Evolutionary conservation across 1,140 invertebrate genomes (phyloP).

Genomic region (Drosophila subpulchrella): DNA sequence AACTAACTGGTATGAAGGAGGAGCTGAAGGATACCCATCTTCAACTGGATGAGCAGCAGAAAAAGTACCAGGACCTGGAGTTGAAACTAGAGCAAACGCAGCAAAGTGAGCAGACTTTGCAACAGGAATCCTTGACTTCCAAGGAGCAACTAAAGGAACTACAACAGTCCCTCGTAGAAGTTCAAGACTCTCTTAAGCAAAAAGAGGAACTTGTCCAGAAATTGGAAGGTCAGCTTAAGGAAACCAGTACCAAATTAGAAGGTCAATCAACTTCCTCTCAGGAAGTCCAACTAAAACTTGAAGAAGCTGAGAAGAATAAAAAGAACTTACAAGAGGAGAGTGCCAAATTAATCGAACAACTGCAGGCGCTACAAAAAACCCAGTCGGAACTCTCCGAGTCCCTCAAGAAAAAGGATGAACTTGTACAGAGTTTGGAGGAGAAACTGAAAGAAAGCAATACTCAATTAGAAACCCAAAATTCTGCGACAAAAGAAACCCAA

Average conservation of each 20-base stretch:
- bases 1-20: constrained; percentile 65
- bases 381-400: constrained; percentile 1
- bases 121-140: constrained; percentile 24
- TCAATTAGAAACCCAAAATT: constrained; percentile 13
- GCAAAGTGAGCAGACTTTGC: constrained; percentile 32
- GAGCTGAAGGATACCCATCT: constrained; percentile 61
- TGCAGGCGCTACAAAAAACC: background rate
- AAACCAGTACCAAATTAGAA: background rate
- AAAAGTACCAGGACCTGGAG: constrained; percentile 21
- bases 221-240: constrained; percentile 1
- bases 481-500: constrained; percentile 8
- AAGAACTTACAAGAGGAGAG: background rate
- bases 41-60: constrained; percentile 35
- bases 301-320: background rate
- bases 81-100: constrained; percentile 17
- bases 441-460: constrained; percentile 15
- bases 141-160: constrained; percentile 48
- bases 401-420: constrained; percentile 18
- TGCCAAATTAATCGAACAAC: constrained; percentile 9
- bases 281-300: constrained; percentile 13
- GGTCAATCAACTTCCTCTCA: background rate
- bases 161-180: constrained; percentile 50
- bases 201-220: constrained; percentile 12
- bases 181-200: constrained; percentile 33
- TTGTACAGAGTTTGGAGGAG: constrained; percentile 13